Base-by-base conservation (phyloP, 2,797 vertebrate species). In the Oreochromis grahami region DNA sequence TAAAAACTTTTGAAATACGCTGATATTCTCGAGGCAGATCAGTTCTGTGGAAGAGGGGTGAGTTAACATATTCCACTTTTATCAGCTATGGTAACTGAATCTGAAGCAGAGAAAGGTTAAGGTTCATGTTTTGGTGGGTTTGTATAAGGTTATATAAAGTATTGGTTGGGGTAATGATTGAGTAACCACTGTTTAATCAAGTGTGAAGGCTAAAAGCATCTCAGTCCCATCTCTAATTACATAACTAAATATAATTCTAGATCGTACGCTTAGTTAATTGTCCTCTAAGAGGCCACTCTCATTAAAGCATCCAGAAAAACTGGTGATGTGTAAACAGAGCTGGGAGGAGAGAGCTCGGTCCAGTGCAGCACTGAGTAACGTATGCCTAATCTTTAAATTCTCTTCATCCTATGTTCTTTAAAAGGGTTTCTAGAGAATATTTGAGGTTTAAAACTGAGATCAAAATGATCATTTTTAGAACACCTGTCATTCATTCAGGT, bases 121-220 rank as follows among this genome's bases (percentile, higher is more conserved):
- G 41, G 43, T 86, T 82, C 52, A 74, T 81, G 29, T 90, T 68
- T 82, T 68, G 48, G 52, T 52, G 52, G 48, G 41, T 78, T 78
- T 77, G 41, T 79, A 87, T 87, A 72, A 77, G 81, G 86, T 94
- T 89, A 92, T 60, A 43, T 88, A 85, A 94, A 86, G 77, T 78
- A 76, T 83, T 86, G 38, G 48, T 79, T 78, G 63, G 79, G 52
- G 84, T 84, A 76, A 89, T 84, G 88, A 87, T 52, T 87, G 81
- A 84, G 41, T 87, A 81, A 91, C 58, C 41, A 36, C 51, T 51
- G 86, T 56, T 89, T 92, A 84, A 92, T 90, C 85, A 78, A 88
- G 60, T 70, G 56, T 72, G 68, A 56, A 48, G 32, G 38, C 24
- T 53, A 72, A 85, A 89, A 50, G 21, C 24, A 74, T 85, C 89